Base-by-base conservation (phyloP, 2,113 vertebrate species). In the Anoura caudifer region DNA sequence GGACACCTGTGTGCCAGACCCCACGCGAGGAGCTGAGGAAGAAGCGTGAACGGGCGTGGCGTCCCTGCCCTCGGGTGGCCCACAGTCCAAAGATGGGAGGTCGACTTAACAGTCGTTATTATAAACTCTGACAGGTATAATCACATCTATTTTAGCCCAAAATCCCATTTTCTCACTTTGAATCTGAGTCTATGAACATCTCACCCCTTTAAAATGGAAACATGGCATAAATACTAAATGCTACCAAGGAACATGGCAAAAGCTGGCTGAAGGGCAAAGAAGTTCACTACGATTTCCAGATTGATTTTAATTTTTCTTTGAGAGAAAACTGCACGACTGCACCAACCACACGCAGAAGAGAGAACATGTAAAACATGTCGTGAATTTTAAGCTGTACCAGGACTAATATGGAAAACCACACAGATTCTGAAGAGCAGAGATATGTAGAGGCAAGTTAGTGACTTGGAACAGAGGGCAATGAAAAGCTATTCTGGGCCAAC, bases 401-500 rank as follows among this genome's bases (percentile, higher is more conserved):
- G 91, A 76, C 19, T 92, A 38, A 56, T 47, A 83, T 63, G 63
- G 59, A 77, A 96, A 75, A 79, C 41, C 41, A 86, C 69, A 73
- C 20, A 9, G 63, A 70, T 16, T 92, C 67, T 72, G 14, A 72
- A 88, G 0, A 81, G 41, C 22, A 59, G 26, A 82, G 13, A n/a
- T 28, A 2, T 31, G 7, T 22, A 70, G n/a, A 70, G n/a, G 79
- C 24, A 85, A 67, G 14, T 2, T 36, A 81, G 41, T 50, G 52
- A 2, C 11, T 1, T 85, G 17, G 43, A 85, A 80, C 4, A 22
- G 22, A 73, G 13, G 61, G 7, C 26, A 87, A 82, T 26, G 69
- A 24, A 45, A 50, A 36, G 24, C 5, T 24, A 4, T 14, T 63
- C 50, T 16, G 19, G 26, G 59, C 77, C 43, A 70, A 41, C 17